Conservation (phyloP, 2,888 invertebrate genomes). For the Leptinotarsa tumamoca region DNA sequence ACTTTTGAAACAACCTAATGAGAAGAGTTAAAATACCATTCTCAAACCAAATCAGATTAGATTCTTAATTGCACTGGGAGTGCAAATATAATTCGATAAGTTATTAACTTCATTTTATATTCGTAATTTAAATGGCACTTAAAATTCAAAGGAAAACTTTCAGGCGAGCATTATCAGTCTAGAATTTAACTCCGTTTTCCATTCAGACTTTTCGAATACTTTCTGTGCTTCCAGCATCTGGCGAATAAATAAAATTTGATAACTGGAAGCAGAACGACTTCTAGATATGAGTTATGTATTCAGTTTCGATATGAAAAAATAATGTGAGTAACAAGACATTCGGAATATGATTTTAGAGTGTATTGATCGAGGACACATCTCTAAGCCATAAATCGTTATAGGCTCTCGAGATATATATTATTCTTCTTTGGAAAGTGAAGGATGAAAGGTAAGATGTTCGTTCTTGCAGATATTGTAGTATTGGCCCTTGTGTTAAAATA, state of each 20-base stretch:
- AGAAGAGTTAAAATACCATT: not conserved
- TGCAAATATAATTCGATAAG: constrained; percentile 1
- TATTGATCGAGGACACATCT: too few species aligned
- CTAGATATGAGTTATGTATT: not conserved
- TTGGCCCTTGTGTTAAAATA: too few species aligned
- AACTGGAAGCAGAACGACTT: too few species aligned
- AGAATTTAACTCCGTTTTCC: not conserved
- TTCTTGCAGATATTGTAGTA: too few species aligned
- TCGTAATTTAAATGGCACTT: not conserved
- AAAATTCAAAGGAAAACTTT: constrained; percentile 6
- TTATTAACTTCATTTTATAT: not conserved
- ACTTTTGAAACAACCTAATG: too few species aligned
- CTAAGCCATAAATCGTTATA: too few species aligned
- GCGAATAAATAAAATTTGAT: not conserved
- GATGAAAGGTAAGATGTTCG: too few species aligned
- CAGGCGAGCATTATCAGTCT: not conserved
- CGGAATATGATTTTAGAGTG: too few species aligned
- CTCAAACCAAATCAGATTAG: not conserved
- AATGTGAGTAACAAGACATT: too few species aligned
- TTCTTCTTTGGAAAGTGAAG: too few species aligned
- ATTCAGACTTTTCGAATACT: constrained; percentile 5
- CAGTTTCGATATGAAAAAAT: not conserved
- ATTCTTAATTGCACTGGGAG: not conserved
- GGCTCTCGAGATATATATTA: too few species aligned
- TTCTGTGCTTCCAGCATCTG: not conserved